Base-by-base conservation (phyloP, 2,888 invertebrate species). In the Heteropelma amictum region DNA sequence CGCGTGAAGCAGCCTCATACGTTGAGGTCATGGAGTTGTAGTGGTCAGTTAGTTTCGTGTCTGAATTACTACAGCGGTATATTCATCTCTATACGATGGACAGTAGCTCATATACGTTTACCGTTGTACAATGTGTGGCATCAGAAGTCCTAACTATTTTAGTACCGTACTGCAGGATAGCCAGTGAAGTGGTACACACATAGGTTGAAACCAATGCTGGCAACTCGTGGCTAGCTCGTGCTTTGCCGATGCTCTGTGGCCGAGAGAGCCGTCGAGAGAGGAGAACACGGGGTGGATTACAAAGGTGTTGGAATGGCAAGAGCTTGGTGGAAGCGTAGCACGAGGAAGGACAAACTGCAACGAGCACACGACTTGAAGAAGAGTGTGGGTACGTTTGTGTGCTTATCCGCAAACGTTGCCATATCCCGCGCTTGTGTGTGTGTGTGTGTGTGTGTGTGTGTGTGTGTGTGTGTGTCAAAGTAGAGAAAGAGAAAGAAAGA, bases 261-360 rank as follows among this genome's bases (percentile, higher is more conserved):
- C 35, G 47, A 75, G 69, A 53, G 45, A 64, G 38, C 47, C 56
- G 38, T 47, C 40, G 68, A 33, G 61, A 75, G 67, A 77, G 67
- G 45, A 56, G 65, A 60, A 58, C 63, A 61, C 60, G 60, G 58
- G 58, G 51, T 54, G 53, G 69, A 72, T 74, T 77, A 71, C 69
- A 77, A 72, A 76, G 75, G 71, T 70, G 70, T 72, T 61, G 76
- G 72, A 71, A 69, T 42, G 71, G 76, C 61, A 56, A 56, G 75
- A 74, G 70, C 69, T 63, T 40, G 42, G 21, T 40, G 45, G 45
- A 51, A 53, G 12, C 30, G 42, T 21, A 30, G 68, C 30, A 47
- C 10, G 60, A 60, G 56, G 64, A 63, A 56, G 61, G 30, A 45
- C 65, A 63, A 67, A 63, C 67, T 40, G 56, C 6, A 33, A 30